A percentile compares a stretch with the other conserved stretches of the same genome.
phyloP scores from a whole-genome alignment of 2,113 vertebrate species.

The Isurus oxyrinchus region DNA sequence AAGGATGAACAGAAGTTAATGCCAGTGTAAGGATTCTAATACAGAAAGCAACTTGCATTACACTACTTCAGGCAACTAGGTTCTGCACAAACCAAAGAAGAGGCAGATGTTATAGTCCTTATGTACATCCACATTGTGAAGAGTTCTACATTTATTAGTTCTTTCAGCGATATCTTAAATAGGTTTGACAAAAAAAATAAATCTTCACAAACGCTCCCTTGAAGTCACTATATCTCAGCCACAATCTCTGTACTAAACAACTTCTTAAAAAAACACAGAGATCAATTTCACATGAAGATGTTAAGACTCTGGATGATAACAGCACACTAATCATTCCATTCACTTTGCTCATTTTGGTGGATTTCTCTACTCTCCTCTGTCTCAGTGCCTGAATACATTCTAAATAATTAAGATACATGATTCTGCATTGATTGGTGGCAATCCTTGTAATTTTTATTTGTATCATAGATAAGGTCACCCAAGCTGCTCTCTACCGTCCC shows the following conservation, averaged over 20 bases:
- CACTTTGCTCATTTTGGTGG: too few relatives aligned
- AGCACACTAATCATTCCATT: background rate
- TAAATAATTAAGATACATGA: background rate
- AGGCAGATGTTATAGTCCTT: too few relatives aligned
- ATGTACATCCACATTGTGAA: background rate
- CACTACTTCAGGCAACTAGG: background rate
- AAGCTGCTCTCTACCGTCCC: background rate
- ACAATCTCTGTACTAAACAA: background rate
- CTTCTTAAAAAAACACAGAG: background rate
- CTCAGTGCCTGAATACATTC: background rate
- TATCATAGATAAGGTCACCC: background rate
- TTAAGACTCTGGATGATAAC: background rate
- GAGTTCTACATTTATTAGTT: background rate
- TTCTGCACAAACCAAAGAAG: background rate
- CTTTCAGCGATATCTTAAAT: background rate
- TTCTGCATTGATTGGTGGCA: background rate
- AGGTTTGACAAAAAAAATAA: background rate
- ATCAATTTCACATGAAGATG: background rate
- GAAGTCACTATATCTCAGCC: background rate
- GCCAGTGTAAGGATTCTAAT: background rate
- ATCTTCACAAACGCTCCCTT: background rate
- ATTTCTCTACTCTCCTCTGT: background rate
- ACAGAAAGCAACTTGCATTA: background rate
- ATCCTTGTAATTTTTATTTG: background rate
- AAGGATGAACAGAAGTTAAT: background rate